Conservation (phyloP, 2,113 vertebrate genomes). For the Rousettus leschenaultii region DNA sequence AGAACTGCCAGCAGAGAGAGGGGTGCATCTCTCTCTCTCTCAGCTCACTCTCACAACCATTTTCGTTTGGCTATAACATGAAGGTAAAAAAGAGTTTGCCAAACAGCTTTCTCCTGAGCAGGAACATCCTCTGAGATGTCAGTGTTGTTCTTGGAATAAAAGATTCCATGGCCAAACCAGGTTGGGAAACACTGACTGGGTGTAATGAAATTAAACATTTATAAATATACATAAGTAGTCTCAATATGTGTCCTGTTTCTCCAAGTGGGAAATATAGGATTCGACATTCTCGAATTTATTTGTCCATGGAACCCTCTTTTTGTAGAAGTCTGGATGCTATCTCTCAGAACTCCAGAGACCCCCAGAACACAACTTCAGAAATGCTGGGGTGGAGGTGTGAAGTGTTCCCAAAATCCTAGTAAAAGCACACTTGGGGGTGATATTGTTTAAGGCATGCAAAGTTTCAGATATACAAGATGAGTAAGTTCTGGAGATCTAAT, state of each 20-base stretch:
- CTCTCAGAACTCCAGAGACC: background rate
- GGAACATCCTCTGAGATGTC: background rate
- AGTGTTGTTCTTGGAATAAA: background rate
- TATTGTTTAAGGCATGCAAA: background rate
- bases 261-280: background rate
- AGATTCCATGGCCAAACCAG: background rate
- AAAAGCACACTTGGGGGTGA: background rate
- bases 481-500: background rate
- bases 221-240: background rate
- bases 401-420: background rate
- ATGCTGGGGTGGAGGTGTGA: background rate
- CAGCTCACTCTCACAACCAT: background rate
- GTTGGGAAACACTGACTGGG: background rate
- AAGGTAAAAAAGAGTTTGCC: background rate
- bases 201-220: constrained; percentile 9
- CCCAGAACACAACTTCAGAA: background rate
- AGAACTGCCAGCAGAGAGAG: background rate
- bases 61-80: background rate
- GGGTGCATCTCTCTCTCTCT: background rate
- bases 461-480: background rate
- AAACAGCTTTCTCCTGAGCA: background rate
- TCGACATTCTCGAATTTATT: background rate
- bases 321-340: background rate
- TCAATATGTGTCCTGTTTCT: background rate
- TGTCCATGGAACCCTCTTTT: background rate